Conservation (phyloP, 2,113 vertebrate species). For the Myotis yumanensis region DNA sequence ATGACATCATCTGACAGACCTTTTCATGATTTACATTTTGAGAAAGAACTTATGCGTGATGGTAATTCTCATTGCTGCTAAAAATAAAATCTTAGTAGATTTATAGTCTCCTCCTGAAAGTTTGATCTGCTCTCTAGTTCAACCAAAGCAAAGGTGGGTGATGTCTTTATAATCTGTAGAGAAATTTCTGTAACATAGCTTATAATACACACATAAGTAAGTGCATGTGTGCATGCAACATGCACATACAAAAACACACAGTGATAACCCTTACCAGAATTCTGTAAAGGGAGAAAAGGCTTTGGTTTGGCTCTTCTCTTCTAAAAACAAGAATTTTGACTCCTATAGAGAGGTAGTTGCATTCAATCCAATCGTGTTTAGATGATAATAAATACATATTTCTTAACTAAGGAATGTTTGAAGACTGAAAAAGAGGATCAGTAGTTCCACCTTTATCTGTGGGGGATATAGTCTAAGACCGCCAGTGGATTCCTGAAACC, state of each 20-base stretch:
- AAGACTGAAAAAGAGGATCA: background rate
- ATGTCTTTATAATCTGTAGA: background rate
- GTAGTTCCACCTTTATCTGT: background rate
- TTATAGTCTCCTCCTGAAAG: background rate
- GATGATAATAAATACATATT: background rate
- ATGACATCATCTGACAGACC: background rate
- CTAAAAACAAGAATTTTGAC: background rate
- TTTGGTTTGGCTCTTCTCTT: background rate
- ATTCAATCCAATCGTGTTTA: background rate
- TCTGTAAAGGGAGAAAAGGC: background rate
- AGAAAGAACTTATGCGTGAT: background rate
- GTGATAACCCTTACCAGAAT: background rate
- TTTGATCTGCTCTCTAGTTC: background rate
- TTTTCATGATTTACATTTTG: conserved; percentile 33
- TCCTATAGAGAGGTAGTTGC: background rate
- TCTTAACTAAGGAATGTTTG: background rate
- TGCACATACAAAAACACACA: background rate
- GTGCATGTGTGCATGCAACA: background rate
- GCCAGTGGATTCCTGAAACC: background rate
- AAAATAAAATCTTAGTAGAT: background rate
- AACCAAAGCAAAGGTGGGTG: background rate
- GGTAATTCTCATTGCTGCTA: background rate
- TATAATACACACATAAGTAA: background rate
- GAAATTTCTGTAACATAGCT: background rate
- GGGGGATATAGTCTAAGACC: background rate